Evolutionary conservation across 2,888 invertebrate genomes (phyloP).

Genomic region (Theodoxus fluviatilis): DNA sequence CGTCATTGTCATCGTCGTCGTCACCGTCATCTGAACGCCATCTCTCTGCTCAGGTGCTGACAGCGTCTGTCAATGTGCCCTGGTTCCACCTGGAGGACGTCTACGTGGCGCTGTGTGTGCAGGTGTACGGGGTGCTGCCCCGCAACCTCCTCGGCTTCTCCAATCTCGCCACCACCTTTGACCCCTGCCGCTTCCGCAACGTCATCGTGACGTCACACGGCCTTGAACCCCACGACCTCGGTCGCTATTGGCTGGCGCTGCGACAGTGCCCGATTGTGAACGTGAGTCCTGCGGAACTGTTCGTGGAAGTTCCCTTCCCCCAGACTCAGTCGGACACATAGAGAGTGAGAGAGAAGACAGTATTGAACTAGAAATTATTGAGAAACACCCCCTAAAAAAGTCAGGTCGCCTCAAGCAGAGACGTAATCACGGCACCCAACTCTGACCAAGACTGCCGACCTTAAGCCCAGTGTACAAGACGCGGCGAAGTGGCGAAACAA

Average conservation of each 20-base stretch:
- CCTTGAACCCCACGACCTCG: constrained; percentile 28
- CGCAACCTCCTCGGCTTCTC: constrained; percentile 39
- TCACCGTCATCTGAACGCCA: too few species aligned
- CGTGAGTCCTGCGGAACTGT: constrained; percentile 30
- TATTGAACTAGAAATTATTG: too few species aligned
- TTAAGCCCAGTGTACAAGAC: too few species aligned
- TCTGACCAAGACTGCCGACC: too few species aligned
- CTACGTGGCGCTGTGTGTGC: constrained; percentile 46
- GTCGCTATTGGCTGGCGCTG: constrained; percentile 34
- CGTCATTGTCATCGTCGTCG: too few species aligned
- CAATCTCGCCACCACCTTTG: constrained; percentile 37
- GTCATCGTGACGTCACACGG: constrained; percentile 44
- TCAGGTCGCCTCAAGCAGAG: too few species aligned
- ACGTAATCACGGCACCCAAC: too few species aligned
- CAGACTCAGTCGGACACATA: constrained; percentile 2
- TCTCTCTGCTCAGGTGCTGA: too few species aligned
- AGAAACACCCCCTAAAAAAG: too few species aligned
- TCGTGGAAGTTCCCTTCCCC: constrained; percentile 31
- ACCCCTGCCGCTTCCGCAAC: constrained; percentile 41
- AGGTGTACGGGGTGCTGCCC: constrained; percentile 38
- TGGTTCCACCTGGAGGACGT: constrained; percentile 56
- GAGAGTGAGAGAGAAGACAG: too few species aligned
- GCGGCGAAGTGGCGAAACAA: too few species aligned
- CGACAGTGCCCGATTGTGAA: constrained; percentile 32
- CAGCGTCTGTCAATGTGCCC: constrained; percentile 41